Percentiles rank a stretch among this genome's conserved stretches.
These are phyloP conservation scores for Noctua pronuba DNA, from an alignment of 2,888 invertebrate species.

Conservation along the genomic window DNA sequence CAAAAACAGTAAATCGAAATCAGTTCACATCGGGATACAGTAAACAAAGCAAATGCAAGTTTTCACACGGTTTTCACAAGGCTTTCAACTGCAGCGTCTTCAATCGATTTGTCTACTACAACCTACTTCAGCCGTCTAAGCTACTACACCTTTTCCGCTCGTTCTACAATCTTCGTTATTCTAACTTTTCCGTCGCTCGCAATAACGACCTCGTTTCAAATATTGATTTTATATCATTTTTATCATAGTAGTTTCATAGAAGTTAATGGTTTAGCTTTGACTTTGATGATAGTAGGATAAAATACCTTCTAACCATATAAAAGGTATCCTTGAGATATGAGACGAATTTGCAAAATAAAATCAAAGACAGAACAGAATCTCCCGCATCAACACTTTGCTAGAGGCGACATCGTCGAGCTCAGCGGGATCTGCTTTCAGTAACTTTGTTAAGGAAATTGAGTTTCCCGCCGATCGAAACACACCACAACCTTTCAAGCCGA, in stretches of 20 bases:
- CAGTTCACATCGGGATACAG: background rate
- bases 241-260: background rate
- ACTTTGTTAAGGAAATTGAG: conserved; percentile 78
- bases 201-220: background rate
- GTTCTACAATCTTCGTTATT: background rate
- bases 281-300: background rate
- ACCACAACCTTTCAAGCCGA: conserved; percentile 44
- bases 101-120: conserved; percentile 34
- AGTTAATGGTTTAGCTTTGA: background rate
- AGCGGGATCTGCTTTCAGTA: conserved; percentile 67
- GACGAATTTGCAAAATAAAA: conserved; percentile 45
- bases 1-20: background rate
- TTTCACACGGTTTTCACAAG: background rate
- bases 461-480: conserved; percentile 69
- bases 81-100: conserved; percentile 3
- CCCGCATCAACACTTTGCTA: conserved; percentile 55
- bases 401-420: conserved; percentile 53
- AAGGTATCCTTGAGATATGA: conserved; percentile 10
- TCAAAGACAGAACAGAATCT: conserved; percentile 52
- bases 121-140: conserved; percentile 23
- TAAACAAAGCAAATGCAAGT: conserved; percentile 11
- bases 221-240: background rate
- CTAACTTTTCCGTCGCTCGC: conserved; percentile 4
- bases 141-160: background rate
- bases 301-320: background rate